Conservation (phyloP, 1,140 invertebrate species). For the Zeugodacus cucurbitae region DNA sequence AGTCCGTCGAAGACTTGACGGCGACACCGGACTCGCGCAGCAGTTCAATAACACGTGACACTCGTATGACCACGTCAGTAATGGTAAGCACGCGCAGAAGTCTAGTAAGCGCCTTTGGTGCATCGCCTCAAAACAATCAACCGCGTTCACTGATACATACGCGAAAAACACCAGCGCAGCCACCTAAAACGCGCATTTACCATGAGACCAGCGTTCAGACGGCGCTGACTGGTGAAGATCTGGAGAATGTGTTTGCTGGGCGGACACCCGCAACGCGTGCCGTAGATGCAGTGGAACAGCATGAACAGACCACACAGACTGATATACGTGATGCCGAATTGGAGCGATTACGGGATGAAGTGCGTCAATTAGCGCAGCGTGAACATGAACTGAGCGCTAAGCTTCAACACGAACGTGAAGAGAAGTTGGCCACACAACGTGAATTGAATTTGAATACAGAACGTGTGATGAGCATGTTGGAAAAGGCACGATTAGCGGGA, state of each 20-base stretch:
- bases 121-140: slow-evolving; percentile 44
- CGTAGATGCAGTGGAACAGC: slow-evolving; percentile 67
- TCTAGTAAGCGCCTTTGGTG: slow-evolving; percentile 54
- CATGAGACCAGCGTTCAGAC: slow-evolving; percentile 82
- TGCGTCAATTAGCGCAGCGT: slow-evolving; percentile 64
- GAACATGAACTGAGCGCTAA: slow-evolving; percentile 50
- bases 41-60: slow-evolving; percentile 65
- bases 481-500: slow-evolving; percentile 63
- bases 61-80: slow-evolving; percentile 65
- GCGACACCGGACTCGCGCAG: slow-evolving; percentile 64
- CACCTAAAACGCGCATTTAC: slow-evolving; percentile 76
- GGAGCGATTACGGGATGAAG: slow-evolving; percentile 70
- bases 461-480: slow-evolving; percentile 77
- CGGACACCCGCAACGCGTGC: slow-evolving; percentile 65
- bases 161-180: slow-evolving; percentile 57
- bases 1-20: slow-evolving; percentile 68
- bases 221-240: slow-evolving; percentile 75
- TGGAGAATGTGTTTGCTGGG: slow-evolving; percentile 75
- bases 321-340: slow-evolving; percentile 73
- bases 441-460: slow-evolving; percentile 79
- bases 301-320: slow-evolving; percentile 74
- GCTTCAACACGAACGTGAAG: slow-evolving; percentile 73
- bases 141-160: slow-evolving; percentile 45
- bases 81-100: slow-evolving; percentile 54
- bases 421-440: slow-evolving; percentile 76